Base-by-base conservation (phyloP, 92 coral and sea anemone species). In the Chrysogorgia sp. region DNA sequence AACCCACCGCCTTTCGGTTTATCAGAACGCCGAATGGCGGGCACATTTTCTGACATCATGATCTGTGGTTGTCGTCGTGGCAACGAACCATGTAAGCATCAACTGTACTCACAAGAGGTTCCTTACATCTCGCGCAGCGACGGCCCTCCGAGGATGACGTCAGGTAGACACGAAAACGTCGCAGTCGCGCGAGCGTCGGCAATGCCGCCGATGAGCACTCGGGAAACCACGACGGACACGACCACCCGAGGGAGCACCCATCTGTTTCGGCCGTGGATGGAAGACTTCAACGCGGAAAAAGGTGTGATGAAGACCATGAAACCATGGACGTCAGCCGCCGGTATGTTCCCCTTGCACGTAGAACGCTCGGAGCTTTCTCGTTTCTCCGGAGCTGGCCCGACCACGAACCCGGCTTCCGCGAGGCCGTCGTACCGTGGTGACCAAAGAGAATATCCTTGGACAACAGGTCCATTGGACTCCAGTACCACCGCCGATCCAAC, bases 201-300 rank as follows among this genome's bases (percentile, higher is more conserved):
- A 20, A 17, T 20, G 59, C 20, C 7, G 3, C 7, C 59, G 20
- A 17, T 23, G 59, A 6, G 8, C 59, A 6, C 20, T 52, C 7
- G 20, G 9, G 17, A 8, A 4, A 14, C 31, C 9, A 3, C 63
- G 32, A 31, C 32, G 17, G 32, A 57, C 63, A 47, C 53, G n/a
- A 57, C 31, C 34, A 17, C 1, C 30, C 29, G 47, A 10, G 48
- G 48, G 12, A 64, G 49, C 21, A 69, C 50, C 1, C 0, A 48
- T 7, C 19, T 72, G 37, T 72, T 72, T 45, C 79, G 79, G 55
- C 79, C 79, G 1, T 72, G 79, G 79, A 50, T 58, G 31, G 79
- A 72, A 2, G 33, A 28, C 40, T n/a, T 21, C n/a, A 48, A 34
- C 7, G 37, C 63, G 14, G 29, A 19, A 33, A 72, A 72, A 20